phyloP scores from a whole-genome alignment of 2,113 vertebrate species.

The Eurystomus gularis region DNA sequence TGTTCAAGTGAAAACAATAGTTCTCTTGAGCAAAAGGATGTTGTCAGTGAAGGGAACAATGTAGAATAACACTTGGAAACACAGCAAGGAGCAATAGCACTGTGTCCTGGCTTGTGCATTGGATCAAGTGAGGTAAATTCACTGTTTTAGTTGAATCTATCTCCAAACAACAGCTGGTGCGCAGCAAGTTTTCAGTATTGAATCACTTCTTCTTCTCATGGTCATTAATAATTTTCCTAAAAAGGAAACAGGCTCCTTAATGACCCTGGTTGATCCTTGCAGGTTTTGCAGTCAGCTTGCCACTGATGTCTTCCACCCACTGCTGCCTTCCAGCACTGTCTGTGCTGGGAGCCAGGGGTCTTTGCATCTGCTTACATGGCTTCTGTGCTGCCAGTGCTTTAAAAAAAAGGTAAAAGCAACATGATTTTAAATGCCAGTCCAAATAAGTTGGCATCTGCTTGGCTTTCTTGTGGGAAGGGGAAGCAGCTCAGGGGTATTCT shows the following conservation, averaged over 20 bases:
- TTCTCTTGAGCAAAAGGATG: not conserved
- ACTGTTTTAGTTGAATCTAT: conserved; percentile 32
- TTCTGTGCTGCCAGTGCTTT: not conserved
- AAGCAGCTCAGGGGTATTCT: not conserved
- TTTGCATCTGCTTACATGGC: not conserved
- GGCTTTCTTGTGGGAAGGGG: not conserved
- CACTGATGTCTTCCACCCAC: not conserved
- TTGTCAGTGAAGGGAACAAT: not conserved
- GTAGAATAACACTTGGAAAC: not conserved
- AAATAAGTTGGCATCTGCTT: not conserved
- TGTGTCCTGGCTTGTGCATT: not conserved
- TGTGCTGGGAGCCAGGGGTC: not conserved
- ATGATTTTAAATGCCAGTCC: not conserved
- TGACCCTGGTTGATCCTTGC: conserved; percentile 18
- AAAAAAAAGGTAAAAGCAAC: not conserved
- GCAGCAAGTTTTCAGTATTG: conserved; percentile 47
- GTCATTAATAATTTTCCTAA: conserved; percentile 73
- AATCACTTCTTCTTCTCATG: conserved; percentile 54
- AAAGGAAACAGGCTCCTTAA: conserved; percentile 46
- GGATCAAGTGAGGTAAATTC: conserved; percentile 31
- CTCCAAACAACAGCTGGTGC: conserved; percentile 66
- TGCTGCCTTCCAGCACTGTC: not conserved
- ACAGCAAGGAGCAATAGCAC: not conserved
- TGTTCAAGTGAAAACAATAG: not conserved
- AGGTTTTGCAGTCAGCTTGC: not conserved